These are phyloP conservation scores for Rhopalosiphum maidis DNA, from an alignment of 1,140 invertebrate genomes.

Conservation along the genomic window DNA sequence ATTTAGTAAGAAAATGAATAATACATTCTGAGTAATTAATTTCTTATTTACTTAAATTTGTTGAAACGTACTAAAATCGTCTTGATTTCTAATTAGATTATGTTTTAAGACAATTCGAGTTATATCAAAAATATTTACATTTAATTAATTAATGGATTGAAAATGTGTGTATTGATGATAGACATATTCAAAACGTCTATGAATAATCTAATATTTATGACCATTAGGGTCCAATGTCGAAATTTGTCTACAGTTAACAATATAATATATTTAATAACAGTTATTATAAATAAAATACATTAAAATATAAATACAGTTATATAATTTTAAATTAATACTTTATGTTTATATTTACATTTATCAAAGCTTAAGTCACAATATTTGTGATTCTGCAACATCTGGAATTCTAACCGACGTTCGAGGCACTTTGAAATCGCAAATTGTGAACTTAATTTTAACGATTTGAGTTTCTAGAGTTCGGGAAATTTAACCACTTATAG, in stretches of 20 bases:
- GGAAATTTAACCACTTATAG: neutral
- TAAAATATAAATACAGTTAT: neutral
- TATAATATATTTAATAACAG: neutral
- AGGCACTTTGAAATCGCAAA: neutral
- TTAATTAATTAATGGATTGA: conserved; percentile 24
- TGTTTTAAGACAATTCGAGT: neutral
- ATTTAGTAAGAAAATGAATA: neutral
- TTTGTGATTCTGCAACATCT: neutral
- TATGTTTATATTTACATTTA: neutral
- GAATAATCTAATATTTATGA: neutral
- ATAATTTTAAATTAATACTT: neutral
- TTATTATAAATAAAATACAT: neutral
- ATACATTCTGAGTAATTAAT: neutral
- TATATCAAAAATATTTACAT: conserved; percentile 15
- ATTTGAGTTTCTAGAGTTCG: neutral
- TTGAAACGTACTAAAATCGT: neutral
- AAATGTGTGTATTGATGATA: neutral
- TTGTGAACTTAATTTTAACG: conserved; percentile 29
- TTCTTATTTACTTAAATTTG: neutral
- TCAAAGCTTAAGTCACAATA: conserved; percentile 3
- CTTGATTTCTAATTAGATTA: conserved; percentile 1
- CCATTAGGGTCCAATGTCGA: neutral
- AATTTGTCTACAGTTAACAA: neutral
- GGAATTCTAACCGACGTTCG: neutral
- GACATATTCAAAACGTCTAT: neutral